Percentiles rank a stretch among this genome's conserved stretches.
These are phyloP conservation scores for Takifugu flavidus DNA, from an alignment of 2,113 vertebrate species.

Conservation along the genomic window DNA sequence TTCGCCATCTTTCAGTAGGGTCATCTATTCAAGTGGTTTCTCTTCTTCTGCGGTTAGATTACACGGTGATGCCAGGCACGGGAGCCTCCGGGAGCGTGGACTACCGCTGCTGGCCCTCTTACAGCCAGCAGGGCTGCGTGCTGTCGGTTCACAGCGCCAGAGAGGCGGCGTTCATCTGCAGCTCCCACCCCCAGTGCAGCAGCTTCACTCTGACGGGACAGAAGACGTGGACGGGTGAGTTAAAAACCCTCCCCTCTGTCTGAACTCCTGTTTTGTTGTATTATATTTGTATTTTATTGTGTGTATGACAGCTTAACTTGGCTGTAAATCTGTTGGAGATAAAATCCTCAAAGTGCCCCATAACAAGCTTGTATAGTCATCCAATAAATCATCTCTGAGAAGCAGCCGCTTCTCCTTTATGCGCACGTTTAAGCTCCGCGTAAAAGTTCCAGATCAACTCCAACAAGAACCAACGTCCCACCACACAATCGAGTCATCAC, in stretches of 20 bases:
- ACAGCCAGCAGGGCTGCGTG: conserved; percentile 83
- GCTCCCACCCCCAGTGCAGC: conserved; percentile 76
- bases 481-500: too few relatives aligned
- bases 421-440: too few relatives aligned
- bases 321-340: neutral
- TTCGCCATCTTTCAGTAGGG: conserved; percentile 19
- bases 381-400: conserved; percentile 11
- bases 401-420: too few relatives aligned
- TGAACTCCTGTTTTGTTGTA: neutral
- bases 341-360: neutral
- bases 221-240: conserved; percentile 85
- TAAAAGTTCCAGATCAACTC: too few relatives aligned
- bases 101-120: conserved; percentile 89
- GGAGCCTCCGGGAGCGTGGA: conserved; percentile 67
- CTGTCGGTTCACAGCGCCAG: conserved; percentile 77
- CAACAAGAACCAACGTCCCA: too few relatives aligned
- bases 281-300: neutral
- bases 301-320: neutral
- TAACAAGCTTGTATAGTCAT: conserved; percentile 8
- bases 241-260: neutral
- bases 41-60: conserved; percentile 72
- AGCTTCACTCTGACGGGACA: conserved; percentile 78
- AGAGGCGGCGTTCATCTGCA: conserved; percentile 82
- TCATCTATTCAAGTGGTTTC: conserved; percentile 31
- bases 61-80: conserved; percentile 76